These are phyloP conservation scores for Julus scanicus DNA, from an alignment of 2,888 invertebrate species.

Conservation along the genomic window DNA sequence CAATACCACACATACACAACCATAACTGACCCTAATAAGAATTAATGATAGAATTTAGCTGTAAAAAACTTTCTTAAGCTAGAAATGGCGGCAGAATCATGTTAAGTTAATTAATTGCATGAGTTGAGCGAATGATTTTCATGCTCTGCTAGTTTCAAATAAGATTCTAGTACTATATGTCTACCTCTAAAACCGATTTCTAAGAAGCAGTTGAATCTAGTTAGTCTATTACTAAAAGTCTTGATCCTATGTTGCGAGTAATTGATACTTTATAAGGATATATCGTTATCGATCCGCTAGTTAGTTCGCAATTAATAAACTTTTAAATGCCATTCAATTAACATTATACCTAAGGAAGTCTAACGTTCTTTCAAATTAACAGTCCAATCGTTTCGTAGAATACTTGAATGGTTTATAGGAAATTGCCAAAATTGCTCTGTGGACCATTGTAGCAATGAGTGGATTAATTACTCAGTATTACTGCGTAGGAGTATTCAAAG, in stretches of 20 bases:
- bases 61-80: neutral
- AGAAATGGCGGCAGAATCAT: neutral
- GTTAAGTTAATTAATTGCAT: neutral
- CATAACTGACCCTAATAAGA: neutral
- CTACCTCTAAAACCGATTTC: neutral
- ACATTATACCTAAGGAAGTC: neutral
- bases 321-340: neutral
- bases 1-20: neutral
- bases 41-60: neutral
- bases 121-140: neutral
- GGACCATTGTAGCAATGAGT: no score
- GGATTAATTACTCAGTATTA: no score
- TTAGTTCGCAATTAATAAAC: neutral
- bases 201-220: neutral
- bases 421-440: neutral
- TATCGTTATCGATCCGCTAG: neutral
- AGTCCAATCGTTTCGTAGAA: neutral
- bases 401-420: neutral
- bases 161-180: neutral
- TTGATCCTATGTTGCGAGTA: neutral
- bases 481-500: no score
- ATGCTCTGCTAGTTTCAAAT: constrained; percentile 9
- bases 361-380: neutral
- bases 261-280: neutral
- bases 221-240: neutral